Percentiles rank a stretch among this genome's conserved stretches.
These are phyloP conservation scores for Pseudococcus jackbeardsleyi DNA, from an alignment of 2,888 invertebrate species.

Conservation along the genomic window DNA sequence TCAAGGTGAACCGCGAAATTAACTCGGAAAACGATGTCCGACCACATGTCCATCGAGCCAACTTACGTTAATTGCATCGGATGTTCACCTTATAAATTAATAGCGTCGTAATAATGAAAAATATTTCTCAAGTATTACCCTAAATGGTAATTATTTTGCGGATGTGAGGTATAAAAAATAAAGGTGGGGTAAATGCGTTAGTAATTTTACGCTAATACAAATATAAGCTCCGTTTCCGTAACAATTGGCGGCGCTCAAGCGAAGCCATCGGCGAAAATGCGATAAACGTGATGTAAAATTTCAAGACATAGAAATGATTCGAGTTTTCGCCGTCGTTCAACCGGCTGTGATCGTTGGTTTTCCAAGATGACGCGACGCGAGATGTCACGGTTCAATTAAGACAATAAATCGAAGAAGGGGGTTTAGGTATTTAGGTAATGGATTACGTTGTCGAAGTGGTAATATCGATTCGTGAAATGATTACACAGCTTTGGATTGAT, in stretches of 20 bases:
- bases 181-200: background rate
- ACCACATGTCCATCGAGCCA: background rate
- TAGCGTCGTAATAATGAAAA: conserved; percentile 23
- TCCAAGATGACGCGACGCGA: background rate
- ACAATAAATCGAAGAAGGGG: background rate
- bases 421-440: background rate
- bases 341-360: background rate
- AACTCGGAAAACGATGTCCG: background rate
- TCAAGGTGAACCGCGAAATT: conserved; percentile 35
- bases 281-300: no score
- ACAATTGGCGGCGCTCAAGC: background rate
- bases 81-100: conserved; percentile 36
- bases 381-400: conserved; percentile 26
- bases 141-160: conserved; percentile 38
- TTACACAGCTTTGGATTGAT: background rate
- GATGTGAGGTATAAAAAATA: conserved; percentile 29
- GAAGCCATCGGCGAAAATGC: background rate
- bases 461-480: background rate
- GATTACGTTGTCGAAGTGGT: background rate
- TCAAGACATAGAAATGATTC: no score
- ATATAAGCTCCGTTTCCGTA: background rate
- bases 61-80: background rate
- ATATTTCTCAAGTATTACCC: background rate
- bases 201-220: conserved; percentile 43
- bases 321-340: background rate